Conservation (phyloP, 2,888 invertebrate species). For the Campoplex capitator region DNA sequence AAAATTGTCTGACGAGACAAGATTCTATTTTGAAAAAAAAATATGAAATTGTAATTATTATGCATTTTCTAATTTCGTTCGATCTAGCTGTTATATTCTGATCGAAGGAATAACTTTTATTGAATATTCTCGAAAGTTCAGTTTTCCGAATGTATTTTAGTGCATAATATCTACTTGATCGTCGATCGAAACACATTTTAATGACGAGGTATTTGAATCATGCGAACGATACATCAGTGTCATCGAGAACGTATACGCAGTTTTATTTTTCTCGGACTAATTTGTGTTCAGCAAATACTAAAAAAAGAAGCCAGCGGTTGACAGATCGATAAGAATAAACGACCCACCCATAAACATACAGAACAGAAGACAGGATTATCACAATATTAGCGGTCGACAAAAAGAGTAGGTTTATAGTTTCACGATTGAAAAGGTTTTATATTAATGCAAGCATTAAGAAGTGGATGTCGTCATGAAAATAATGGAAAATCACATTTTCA, state of each 20-base stretch:
- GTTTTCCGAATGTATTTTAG: background rate
- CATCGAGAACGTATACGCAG: background rate
- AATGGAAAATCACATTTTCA: background rate
- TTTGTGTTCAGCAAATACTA: background rate
- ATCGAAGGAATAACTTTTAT: background rate
- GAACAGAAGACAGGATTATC: slow-evolving; percentile 9
- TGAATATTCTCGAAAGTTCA: background rate
- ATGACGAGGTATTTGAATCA: background rate
- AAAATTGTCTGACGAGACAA: background rate
- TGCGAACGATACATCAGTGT: background rate
- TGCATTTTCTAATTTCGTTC: background rate
- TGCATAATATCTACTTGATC: background rate
- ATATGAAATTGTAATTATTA: background rate
- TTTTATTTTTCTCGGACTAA: background rate
- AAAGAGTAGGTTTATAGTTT: background rate
- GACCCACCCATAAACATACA: slow-evolving; percentile 13
- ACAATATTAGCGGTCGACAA: background rate
- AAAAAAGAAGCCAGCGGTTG: background rate
- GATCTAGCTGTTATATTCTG: background rate
- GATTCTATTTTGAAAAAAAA: background rate
- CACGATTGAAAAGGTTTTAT: background rate
- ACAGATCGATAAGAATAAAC: slow-evolving; percentile 34
- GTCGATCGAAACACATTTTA: background rate
- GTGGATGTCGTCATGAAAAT: background rate
- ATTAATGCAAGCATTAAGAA: background rate